Evolutionary conservation across 1,140 invertebrate genomes (phyloP).

Genomic region (Physella acuta): DNA sequence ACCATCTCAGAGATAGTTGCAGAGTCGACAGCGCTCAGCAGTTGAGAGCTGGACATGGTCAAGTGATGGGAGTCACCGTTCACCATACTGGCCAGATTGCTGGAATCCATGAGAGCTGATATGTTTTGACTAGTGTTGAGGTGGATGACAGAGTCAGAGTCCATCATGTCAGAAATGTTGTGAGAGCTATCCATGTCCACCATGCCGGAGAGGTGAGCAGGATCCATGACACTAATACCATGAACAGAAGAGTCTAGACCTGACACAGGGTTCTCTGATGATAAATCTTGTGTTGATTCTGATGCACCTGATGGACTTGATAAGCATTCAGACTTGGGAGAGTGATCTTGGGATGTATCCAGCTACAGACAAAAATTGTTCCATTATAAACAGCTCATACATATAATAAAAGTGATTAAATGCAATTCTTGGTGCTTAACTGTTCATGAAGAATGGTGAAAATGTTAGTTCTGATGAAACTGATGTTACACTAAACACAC

Average conservation of each 20-base stretch:
- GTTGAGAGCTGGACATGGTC: not conserved
- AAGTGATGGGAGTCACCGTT: not conserved
- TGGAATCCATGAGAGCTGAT: slow-evolving; percentile 10
- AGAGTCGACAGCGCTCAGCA: slow-evolving; percentile 12
- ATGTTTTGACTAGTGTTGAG: slow-evolving; percentile 5
- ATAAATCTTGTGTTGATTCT: not conserved
- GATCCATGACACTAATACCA: slow-evolving; percentile 2
- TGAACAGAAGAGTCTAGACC: slow-evolving; percentile 8
- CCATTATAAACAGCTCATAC: not conserved
- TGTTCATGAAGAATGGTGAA: not conserved
- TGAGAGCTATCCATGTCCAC: slow-evolving; percentile 6
- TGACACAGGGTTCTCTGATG: not conserved
- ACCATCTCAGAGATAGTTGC: slow-evolving; percentile 20
- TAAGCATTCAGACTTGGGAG: not conserved
- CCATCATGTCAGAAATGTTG: slow-evolving; percentile 10
- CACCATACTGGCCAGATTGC: slow-evolving; percentile 12
- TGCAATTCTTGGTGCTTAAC: not conserved
- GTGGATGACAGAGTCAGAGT: slow-evolving; percentile 8
- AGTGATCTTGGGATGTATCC: not conserved
- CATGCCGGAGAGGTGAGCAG: slow-evolving; percentile 1
- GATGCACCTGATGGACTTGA: not conserved
- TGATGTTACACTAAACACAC: slow-evolving; percentile 25
- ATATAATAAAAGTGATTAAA: not conserved
- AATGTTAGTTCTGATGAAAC: not conserved
- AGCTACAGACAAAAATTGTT: not conserved